These are phyloP conservation scores for Toxonevra muliebris DNA, from an alignment of 2,888 invertebrate species.

Conservation along the genomic window DNA sequence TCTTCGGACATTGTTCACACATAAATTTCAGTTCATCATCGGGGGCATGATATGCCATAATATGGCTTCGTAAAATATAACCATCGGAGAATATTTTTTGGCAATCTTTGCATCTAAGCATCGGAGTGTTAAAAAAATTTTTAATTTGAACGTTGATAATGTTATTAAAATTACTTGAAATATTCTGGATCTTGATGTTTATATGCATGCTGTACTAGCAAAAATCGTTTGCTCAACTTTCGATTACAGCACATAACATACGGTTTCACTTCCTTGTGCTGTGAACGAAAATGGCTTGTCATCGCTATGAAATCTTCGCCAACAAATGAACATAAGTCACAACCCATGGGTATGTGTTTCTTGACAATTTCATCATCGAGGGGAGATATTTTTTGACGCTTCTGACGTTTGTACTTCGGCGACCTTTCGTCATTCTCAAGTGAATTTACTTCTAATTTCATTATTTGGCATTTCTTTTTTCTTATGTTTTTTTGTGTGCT, in stretches of 20 bases:
- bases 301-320: conserved; percentile 56
- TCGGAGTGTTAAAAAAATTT: background rate
- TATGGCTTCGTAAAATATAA: conserved; percentile 58
- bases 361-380: conserved; percentile 57
- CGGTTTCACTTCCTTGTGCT: conserved; percentile 52
- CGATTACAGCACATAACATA: conserved; percentile 62
- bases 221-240: conserved; percentile 59
- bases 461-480: conserved; percentile 4
- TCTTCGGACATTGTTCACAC: conserved; percentile 61
- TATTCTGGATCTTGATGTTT: conserved; percentile 63
- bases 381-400: conserved; percentile 30
- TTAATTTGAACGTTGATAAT: background rate
- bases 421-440: conserved; percentile 24
- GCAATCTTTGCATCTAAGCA: conserved; percentile 56
- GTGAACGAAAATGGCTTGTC: conserved; percentile 56
- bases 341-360: conserved; percentile 60
- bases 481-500: conserved; percentile 12
- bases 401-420: conserved; percentile 36
- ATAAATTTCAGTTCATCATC: conserved; percentile 57
- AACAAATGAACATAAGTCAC: conserved; percentile 58
- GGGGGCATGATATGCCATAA: conserved; percentile 58
- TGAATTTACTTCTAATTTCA: conserved; percentile 5
- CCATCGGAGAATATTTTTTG: conserved; percentile 61
- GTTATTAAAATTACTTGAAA: conserved; percentile 53
- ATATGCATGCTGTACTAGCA: conserved; percentile 61